phyloP scores from a whole-genome alignment of 2,888 invertebrate genomes.

The Dioctria rufipes region DNA sequence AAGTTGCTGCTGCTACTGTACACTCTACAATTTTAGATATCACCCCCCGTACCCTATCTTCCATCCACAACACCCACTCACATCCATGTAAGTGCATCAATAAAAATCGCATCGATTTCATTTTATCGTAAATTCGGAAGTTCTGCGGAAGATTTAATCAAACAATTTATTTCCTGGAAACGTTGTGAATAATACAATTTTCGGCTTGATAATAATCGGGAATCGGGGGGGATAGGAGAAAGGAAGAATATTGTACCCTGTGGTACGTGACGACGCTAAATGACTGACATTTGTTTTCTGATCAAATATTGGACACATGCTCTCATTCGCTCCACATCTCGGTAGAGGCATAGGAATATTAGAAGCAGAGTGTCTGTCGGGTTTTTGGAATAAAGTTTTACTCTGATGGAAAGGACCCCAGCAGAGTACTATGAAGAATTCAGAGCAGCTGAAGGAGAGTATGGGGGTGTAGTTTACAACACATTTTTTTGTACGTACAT shows the following conservation, averaged over 20 bases:
- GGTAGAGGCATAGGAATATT: neutral
- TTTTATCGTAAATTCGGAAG: conserved; percentile 34
- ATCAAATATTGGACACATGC: conserved; percentile 51
- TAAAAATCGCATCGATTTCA: conserved; percentile 43
- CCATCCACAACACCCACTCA: too few relatives aligned
- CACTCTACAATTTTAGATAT: neutral
- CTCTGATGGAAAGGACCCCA: neutral
- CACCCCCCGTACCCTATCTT: neutral
- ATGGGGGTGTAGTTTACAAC: neutral
- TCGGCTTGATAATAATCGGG: conserved; percentile 21
- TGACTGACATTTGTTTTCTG: conserved; percentile 51
- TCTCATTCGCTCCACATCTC: neutral
- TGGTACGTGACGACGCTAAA: conserved; percentile 44
- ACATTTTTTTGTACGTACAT: neutral
- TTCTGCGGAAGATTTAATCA: conserved; percentile 50
- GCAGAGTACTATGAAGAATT: neutral
- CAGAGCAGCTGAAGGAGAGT: neutral
- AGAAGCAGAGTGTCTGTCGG: neutral
- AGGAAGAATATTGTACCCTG: neutral
- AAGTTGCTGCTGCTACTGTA: neutral
- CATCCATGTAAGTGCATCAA: conserved; percentile 28
- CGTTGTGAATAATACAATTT: conserved; percentile 44
- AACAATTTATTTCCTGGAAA: conserved; percentile 48
- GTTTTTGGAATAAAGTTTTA: neutral
- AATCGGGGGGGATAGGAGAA: neutral